Conservation (phyloP, 2,797 vertebrate species). For the Petrocephalus schoutedeni region DNA sequence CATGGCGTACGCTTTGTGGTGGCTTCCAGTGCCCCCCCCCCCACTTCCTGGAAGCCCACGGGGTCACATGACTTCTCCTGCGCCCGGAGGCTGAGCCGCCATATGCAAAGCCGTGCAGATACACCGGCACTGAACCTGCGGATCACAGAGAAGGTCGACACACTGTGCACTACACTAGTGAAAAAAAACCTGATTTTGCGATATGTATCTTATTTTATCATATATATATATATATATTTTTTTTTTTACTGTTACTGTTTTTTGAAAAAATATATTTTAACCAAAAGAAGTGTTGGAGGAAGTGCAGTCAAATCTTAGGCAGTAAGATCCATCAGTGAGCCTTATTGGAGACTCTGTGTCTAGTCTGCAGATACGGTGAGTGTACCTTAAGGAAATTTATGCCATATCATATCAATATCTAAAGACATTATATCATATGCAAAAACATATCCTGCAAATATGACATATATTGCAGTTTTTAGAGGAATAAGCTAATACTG, state of each 20-base stretch:
- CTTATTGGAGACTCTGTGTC: background rate
- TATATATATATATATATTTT: too few species aligned
- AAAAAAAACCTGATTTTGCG: background rate
- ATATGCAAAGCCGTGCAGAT: background rate
- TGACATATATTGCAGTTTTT: background rate
- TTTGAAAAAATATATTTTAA: background rate
- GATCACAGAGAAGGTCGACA: background rate
- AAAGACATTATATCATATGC: background rate
- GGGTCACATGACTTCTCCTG: background rate
- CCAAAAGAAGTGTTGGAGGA: background rate
- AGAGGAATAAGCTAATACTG: background rate
- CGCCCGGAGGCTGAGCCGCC: background rate
- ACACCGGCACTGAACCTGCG: background rate
- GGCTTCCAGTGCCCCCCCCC: background rate
- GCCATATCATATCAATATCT: background rate
- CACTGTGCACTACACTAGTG: background rate
- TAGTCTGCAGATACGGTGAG: background rate
- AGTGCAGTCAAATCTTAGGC: background rate
- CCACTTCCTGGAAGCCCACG: background rate
- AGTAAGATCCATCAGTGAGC: background rate
- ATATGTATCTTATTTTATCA: background rate
- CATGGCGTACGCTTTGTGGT: background rate
- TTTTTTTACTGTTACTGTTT: background rate
- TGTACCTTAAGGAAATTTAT: background rate
- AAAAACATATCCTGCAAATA: background rate